These are phyloP conservation scores for Tapirus indicus DNA, from an alignment of 2,797 vertebrate species.

Conservation along the genomic window DNA sequence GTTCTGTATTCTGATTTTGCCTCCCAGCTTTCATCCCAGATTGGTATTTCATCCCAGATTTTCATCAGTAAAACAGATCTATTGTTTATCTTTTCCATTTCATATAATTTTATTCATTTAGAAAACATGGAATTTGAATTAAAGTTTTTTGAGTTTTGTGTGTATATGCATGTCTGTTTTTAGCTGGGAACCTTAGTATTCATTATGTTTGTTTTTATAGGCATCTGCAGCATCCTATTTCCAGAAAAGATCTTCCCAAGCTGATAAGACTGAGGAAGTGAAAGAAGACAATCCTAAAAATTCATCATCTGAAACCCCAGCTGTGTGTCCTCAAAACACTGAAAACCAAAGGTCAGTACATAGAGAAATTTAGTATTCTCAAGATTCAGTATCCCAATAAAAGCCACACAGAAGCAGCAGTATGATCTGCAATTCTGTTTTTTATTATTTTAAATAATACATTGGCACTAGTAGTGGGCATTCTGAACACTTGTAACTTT, in stretches of 20 bases:
- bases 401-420: not conserved
- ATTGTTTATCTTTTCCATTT: not conserved
- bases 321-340: slow-evolving; percentile 83
- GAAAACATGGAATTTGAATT: not conserved
- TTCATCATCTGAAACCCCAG: slow-evolving; percentile 76
- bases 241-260: slow-evolving; percentile 88
- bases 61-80: not conserved
- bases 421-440: not conserved
- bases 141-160: not conserved
- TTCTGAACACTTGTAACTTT: not conserved
- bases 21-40: not conserved
- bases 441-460: not conserved
- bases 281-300: slow-evolving; percentile 82
- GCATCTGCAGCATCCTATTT: slow-evolving; percentile 91
- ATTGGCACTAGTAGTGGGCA: not conserved
- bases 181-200: not conserved
- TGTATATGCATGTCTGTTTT: not conserved
- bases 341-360: slow-evolving; percentile 91
- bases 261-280: slow-evolving; percentile 86
- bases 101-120: not conserved
- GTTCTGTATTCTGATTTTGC: slow-evolving; percentile 4
- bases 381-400: not conserved
- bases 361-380: not conserved
- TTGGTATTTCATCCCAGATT: not conserved
- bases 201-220: slow-evolving; percentile 73